Conservation (phyloP, 2,113 vertebrate genomes). For the Nyctereutes procyonoides region DNA sequence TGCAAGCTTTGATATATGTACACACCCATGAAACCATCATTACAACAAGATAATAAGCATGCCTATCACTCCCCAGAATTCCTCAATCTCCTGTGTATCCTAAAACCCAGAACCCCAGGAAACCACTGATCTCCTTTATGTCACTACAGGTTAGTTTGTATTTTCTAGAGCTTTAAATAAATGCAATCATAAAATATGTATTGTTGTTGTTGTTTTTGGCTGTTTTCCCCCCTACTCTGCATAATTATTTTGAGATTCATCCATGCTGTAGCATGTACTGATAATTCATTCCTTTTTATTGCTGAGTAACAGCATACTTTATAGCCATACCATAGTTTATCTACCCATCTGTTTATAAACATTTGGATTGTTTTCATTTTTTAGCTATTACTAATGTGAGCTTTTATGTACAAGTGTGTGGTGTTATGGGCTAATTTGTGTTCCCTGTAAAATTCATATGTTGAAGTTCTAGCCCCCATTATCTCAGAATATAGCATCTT, state of each 20-base stretch:
- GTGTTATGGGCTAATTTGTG: background rate
- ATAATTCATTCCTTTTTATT: background rate
- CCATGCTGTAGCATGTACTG: background rate
- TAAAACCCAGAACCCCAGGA: background rate
- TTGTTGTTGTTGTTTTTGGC: background rate
- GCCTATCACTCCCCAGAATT: background rate
- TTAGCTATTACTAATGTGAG: background rate
- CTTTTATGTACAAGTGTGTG: background rate
- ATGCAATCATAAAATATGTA: background rate
- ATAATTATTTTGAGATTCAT: background rate
- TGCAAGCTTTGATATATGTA: background rate
- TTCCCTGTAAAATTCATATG: background rate
- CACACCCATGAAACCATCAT: background rate
- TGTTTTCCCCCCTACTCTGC: background rate
- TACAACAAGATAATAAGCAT: background rate
- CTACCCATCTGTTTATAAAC: background rate
- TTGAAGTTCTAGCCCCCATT: background rate
- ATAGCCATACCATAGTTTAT: background rate
- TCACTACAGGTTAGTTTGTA: background rate
- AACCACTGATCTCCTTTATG: background rate
- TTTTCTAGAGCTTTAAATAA: slow-evolving; percentile 5
- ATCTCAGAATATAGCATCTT: background rate
- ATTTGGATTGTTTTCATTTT: background rate
- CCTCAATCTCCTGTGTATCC: background rate
- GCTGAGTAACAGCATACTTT: background rate